Conservation (phyloP, 2,888 invertebrate species). For the Dryobotodes eremita region DNA sequence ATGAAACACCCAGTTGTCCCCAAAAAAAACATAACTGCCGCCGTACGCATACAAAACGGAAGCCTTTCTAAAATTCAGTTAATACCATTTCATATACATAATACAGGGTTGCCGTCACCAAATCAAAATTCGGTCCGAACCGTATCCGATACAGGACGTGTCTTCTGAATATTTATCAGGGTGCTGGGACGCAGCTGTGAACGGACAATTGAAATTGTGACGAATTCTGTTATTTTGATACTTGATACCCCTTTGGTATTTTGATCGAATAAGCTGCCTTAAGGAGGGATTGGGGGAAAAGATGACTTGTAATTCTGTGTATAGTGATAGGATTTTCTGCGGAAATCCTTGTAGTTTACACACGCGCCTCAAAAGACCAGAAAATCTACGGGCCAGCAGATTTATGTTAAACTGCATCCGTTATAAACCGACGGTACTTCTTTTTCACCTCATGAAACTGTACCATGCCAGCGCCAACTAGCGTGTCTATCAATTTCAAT, state of each 20-base stretch:
- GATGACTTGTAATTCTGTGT: background rate
- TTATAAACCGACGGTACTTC: no score
- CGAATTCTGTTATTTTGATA: conserved; percentile 66
- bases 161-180: conserved; percentile 80
- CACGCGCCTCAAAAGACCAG: no score
- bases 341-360: background rate
- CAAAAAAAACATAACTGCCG: conserved; percentile 15
- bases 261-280: conserved; percentile 46
- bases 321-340: background rate
- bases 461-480: no score
- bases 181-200: conserved; percentile 69
- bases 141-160: conserved; percentile 62
- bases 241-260: conserved; percentile 40
- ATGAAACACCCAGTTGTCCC: conserved; percentile 23
- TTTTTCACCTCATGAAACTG: no score
- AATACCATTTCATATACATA: conserved; percentile 68
- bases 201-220: conserved; percentile 71
- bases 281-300: background rate
- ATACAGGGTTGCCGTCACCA: conserved; percentile 57
- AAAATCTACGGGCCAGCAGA: no score
- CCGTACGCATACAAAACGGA: background rate
- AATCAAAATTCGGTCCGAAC: conserved; percentile 74
- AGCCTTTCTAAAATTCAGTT: conserved; percentile 64
- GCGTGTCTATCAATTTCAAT: no score
- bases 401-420: no score